Evolutionary conservation across 2,888 invertebrate species (phyloP).

Genomic region (Lissocephala sabroskyi): DNA sequence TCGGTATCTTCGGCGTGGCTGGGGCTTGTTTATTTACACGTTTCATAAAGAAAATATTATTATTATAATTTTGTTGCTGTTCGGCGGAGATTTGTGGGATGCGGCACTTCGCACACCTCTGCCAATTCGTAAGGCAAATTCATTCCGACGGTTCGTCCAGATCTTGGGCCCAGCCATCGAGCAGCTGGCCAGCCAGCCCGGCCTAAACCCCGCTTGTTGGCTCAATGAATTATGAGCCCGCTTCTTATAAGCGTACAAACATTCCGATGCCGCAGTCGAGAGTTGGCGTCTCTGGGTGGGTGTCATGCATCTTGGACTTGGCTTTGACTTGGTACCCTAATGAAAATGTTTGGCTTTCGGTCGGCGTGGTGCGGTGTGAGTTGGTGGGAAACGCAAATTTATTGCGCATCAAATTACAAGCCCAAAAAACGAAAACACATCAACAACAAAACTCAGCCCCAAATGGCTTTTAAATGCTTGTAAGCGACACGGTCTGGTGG

Average conservation of each 20-base stretch:
- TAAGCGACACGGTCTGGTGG: slow-evolving; percentile 23
- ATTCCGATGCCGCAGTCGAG: slow-evolving; percentile 9
- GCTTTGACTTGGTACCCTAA: slow-evolving; percentile 3
- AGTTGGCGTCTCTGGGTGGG: slow-evolving; percentile 36
- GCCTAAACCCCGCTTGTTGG: slow-evolving; percentile 30
- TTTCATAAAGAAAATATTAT: slow-evolving; percentile 30
- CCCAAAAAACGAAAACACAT: slow-evolving; percentile 6
- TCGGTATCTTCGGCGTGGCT: too few relatives aligned
- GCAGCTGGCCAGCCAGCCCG: slow-evolving; percentile 4
- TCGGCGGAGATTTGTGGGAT: slow-evolving; percentile 7
- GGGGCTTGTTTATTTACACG: slow-evolving; percentile 29
- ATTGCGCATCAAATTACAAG: slow-evolving; percentile 59
- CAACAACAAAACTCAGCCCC: slow-evolving; percentile 6
- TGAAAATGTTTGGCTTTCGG: slow-evolving; percentile 15
- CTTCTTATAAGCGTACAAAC: slow-evolving; percentile 50
- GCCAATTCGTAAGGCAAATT: slow-evolving; percentile 53
- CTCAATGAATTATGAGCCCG: slow-evolving; percentile 59
- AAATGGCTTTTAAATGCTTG: slow-evolving; percentile 3
- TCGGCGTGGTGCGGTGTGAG: slow-evolving; percentile 21
- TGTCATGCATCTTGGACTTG: slow-evolving; percentile 43
- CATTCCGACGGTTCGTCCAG: neutral
- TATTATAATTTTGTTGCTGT: slow-evolving; percentile 33
- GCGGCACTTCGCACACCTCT: slow-evolving; percentile 45
- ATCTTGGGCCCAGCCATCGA: slow-evolving; percentile 4
- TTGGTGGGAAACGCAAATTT: slow-evolving; percentile 50